phyloP scores from a whole-genome alignment of 2,888 invertebrate genomes.

The Azorinus chamasolen region DNA sequence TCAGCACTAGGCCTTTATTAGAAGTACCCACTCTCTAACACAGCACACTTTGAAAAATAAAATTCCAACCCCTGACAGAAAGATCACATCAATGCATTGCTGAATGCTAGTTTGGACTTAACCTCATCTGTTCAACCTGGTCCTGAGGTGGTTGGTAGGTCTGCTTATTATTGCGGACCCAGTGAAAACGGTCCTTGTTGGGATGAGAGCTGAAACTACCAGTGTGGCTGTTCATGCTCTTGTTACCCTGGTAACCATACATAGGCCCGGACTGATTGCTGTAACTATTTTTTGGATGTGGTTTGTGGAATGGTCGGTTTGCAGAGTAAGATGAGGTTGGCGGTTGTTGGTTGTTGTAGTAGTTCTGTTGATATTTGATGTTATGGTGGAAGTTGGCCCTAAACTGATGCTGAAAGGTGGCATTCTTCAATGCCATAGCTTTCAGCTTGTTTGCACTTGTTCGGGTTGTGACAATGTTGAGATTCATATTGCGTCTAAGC shows the following conservation, averaged over 20 bases:
- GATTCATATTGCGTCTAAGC: constrained; percentile 60
- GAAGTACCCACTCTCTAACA: too few relatives aligned
- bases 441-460: constrained; percentile 65
- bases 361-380: constrained; percentile 66
- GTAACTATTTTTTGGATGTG: constrained; percentile 32
- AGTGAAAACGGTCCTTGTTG: constrained; percentile 55
- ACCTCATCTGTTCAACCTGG: constrained; percentile 57
- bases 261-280: constrained; percentile 19
- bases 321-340: constrained; percentile 20
- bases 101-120: constrained; percentile 56
- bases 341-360: constrained; percentile 65
- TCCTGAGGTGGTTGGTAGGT: constrained; percentile 16
- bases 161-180: constrained; percentile 47
- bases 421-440: constrained; percentile 64
- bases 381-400: constrained; percentile 48
- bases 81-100: too few relatives aligned
- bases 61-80: too few relatives aligned
- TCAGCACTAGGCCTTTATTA: too few relatives aligned
- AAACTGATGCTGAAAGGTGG: constrained; percentile 59
- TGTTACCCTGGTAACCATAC: constrained; percentile 35
- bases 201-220: constrained; percentile 18
- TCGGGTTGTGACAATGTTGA: constrained; percentile 72
- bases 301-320: constrained; percentile 58
- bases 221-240: constrained; percentile 4
- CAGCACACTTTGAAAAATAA: too few relatives aligned